phyloP scores from a whole-genome alignment of 92 coral and sea anemone genomes.

The Desmophyllum pertusum region DNA sequence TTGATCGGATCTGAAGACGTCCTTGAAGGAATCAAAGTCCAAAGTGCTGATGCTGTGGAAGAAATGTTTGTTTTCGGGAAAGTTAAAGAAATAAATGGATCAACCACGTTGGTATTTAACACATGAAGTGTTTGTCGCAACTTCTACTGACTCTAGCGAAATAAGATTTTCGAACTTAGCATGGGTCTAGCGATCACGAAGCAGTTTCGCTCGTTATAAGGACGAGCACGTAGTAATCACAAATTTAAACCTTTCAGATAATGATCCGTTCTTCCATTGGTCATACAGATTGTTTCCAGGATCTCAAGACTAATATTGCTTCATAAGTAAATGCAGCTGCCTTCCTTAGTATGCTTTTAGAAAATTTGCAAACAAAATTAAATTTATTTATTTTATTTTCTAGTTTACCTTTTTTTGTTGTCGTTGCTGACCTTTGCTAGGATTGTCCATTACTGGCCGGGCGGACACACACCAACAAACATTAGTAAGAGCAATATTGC shows the following conservation, averaged over 20 bases:
- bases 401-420: neutral
- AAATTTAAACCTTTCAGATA: neutral
- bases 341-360: neutral
- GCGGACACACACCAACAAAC: neutral
- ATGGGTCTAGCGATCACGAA: neutral
- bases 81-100: too few species aligned
- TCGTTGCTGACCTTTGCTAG: neutral
- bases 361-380: constrained; percentile 1
- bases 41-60: neutral
- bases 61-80: neutral
- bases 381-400: neutral
- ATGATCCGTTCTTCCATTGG: neutral
- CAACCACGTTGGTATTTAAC: neutral
- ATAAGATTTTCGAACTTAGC: neutral
- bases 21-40: neutral
- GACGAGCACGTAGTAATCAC: neutral
- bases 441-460: neutral
- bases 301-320: constrained; percentile 20
- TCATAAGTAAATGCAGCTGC: constrained; percentile 23
- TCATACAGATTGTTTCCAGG: neutral
- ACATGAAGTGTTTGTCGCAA: neutral
- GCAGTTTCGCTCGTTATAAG: neutral
- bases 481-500: neutral
- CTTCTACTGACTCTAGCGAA: neutral
- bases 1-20: neutral